These are phyloP conservation scores for Lycaena phlaeas DNA, from an alignment of 2,888 invertebrate genomes.

Conservation along the genomic window DNA sequence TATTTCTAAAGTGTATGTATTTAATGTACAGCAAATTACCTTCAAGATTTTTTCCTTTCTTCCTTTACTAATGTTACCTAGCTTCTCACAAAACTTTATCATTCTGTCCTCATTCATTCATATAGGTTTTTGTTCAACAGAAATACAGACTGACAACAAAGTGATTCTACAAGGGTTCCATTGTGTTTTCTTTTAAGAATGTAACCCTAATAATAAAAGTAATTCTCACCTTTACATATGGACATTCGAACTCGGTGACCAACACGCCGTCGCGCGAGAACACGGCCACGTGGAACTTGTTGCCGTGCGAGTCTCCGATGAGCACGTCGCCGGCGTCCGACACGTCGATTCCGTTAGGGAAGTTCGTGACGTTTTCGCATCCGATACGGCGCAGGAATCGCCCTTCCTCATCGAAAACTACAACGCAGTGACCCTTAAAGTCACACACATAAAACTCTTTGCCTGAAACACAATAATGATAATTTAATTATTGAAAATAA, in stretches of 20 bases:
- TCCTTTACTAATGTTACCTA: too few species aligned
- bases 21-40: too few species aligned
- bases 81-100: too few species aligned
- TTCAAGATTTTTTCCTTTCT: too few species aligned
- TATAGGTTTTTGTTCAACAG: too few species aligned
- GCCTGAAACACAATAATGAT: conserved; percentile 75
- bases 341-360: conserved; percentile 98
- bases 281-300: conserved; percentile 97
- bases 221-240: conserved; percentile 95
- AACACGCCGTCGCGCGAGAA: conserved; percentile 91
- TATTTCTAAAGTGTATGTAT: too few species aligned
- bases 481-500: too few species aligned
- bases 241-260: conserved; percentile 96
- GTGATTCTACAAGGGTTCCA: too few species aligned
- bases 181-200: too few species aligned
- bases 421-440: conserved; percentile 98
- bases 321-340: conserved; percentile 97
- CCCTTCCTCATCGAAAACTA: conserved; percentile 95
- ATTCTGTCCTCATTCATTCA: too few species aligned
- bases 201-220: too few species aligned
- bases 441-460: conserved; percentile 97
- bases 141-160: too few species aligned
- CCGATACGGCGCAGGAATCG: conserved; percentile 94
- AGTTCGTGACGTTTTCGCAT: conserved; percentile 95
- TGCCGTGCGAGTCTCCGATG: conserved; percentile 97